Base-by-base conservation (phyloP, 2,113 vertebrate genomes). In the Nicator chloris region DNA sequence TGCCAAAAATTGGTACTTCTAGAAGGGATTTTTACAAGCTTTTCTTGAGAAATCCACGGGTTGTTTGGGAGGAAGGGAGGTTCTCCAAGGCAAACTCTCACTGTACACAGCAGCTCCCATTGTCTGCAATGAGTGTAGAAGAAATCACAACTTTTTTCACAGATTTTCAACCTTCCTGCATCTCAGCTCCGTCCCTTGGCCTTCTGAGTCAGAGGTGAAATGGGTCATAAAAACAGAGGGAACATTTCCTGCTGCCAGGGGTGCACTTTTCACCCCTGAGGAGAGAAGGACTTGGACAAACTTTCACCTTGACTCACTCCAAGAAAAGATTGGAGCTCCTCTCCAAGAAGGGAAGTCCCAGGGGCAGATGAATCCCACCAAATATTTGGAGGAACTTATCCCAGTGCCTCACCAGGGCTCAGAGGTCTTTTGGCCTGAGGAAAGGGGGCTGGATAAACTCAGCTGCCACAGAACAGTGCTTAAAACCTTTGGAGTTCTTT, bases 71-170 rank as follows among this genome's bases (percentile, higher is more conserved):
- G 45, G 44, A 8, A 47, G 35, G 14, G 33, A 78, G 30, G 44
- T 21, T n/a, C 13, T 27, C 23, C 23, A 37, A 61, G 76, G 59
- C 26, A 76, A 51, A 30, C 17, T 57, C 83, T 31, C 31, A 26
- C 15, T 0, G 2, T 1, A 17, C 28, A 2, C 26, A 30, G 10
- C 31, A 49, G 56, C 3, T 64, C 27, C 13, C 7, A 3, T 1
- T 37, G 22, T 8, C 56, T 78, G 42, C 42, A 57, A 3, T 0
- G 7, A 37, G 27, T 2, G 42, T 19, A 44, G 20, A 47, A 64
- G 47, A 63, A 82, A 64, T 49, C 71, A 23, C 7, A 9, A 13
- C 4, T 66, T 70, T 54, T 22, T 19, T 22, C 7, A 70, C 26
- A 53, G 4, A 22, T 59, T 60, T 68, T n/a, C 22, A 54, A 39